Conservation (phyloP, 2,113 vertebrate species). For the Bombycilla garrulus region DNA sequence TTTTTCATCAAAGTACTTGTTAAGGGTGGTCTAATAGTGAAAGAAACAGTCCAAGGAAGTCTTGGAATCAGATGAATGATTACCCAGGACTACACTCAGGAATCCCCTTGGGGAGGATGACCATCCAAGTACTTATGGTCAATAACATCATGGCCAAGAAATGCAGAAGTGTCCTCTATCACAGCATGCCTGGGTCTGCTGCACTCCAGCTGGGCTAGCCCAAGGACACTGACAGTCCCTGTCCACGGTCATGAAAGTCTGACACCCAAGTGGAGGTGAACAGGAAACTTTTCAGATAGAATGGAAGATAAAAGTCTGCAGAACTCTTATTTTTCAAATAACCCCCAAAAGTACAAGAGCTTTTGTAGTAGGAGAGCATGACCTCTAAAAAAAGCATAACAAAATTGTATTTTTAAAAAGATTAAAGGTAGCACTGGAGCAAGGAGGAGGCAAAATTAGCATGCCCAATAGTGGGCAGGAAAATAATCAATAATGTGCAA, state of each 20-base stretch:
- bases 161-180: not conserved
- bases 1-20: not conserved
- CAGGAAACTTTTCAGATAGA: not conserved
- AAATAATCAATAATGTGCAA: not conserved
- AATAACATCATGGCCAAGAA: not conserved
- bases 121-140: not conserved
- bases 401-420: fast-evolving
- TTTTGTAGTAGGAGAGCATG: not conserved
- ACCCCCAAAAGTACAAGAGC: not conserved
- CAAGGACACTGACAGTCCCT: not conserved
- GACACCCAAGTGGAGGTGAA: not conserved
- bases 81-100: not conserved
- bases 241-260: not conserved
- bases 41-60: not conserved
- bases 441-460: not conserved
- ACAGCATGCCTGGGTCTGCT: not conserved
- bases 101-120: not conserved
- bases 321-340: not conserved
- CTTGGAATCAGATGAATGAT: not conserved
- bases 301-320: fast-evolving
- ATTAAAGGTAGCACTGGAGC: not conserved
- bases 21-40: not conserved
- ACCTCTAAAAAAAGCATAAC: not conserved
- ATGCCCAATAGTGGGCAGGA: not conserved
- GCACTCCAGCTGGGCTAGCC: not conserved